Percentiles rank a stretch among this genome's conserved stretches.
phyloP scores from a whole-genome alignment of 2,888 invertebrate species.

The Parasteatoda lunata region DNA sequence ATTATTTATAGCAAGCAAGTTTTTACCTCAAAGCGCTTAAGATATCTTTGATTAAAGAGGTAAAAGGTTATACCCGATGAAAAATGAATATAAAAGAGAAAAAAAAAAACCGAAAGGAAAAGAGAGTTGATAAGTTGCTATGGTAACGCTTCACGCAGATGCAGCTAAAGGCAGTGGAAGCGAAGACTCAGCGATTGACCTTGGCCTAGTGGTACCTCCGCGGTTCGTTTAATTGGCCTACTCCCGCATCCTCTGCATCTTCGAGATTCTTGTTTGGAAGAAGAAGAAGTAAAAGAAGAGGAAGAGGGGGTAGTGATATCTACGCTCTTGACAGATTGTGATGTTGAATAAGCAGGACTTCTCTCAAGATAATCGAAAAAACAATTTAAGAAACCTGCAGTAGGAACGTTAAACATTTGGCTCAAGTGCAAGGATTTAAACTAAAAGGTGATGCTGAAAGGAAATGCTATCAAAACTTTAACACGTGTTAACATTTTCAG shows the following conservation, averaged over 20 bases:
- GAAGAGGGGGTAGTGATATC: neutral
- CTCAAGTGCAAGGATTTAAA: neutral
- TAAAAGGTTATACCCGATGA: slow-evolving; percentile 49
- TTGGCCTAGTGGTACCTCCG: slow-evolving; percentile 54
- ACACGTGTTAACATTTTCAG: neutral
- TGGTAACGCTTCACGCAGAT: slow-evolving; percentile 44
- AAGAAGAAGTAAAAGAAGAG: neutral
- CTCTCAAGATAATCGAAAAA: slow-evolving; percentile 4
- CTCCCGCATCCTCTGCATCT: slow-evolving; percentile 7
- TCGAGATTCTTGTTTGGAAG: slow-evolving; percentile 3
- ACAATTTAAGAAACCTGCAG: neutral
- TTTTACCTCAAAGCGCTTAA: neutral
- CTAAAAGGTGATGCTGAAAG: neutral
- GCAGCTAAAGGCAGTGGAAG: slow-evolving; percentile 43
- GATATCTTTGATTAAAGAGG: slow-evolving; percentile 20
- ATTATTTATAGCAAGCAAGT: neutral
- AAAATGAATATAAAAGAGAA: slow-evolving; percentile 26
- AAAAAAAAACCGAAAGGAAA: slow-evolving; percentile 29
- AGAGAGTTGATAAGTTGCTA: slow-evolving; percentile 36
- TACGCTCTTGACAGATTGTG: slow-evolving; percentile 1
- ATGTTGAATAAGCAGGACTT: slow-evolving; percentile 1
- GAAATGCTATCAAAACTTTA: neutral
- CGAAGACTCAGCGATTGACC: slow-evolving; percentile 50
- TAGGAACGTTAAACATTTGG: slow-evolving; percentile 8
- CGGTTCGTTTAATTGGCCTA: slow-evolving; percentile 44